Evolutionary conservation across 2,888 invertebrate genomes (phyloP), one percentile per base, ranked within the genome.

Genomic region (Tipula unca): DNA sequence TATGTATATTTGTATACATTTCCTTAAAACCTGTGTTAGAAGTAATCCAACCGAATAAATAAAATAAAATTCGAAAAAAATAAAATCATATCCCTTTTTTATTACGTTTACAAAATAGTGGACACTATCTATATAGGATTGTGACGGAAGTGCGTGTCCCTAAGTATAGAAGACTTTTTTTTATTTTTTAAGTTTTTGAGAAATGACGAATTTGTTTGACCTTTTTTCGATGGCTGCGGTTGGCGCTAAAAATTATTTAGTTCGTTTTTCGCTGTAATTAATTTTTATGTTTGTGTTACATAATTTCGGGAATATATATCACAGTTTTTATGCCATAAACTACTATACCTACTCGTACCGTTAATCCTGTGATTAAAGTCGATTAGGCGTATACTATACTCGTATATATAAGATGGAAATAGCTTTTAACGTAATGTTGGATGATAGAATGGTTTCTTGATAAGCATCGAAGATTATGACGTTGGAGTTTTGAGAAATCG

Each of bases 21-120:
- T 69, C 69, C 69, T 69, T 25, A 25, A 69, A 69, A 69, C 69
- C 69, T 69, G 69, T 69, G 69, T 69, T n/a, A 69, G 69, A 69
- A 69, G 69, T 69, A 69, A 69, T 69, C 69, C 69, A 69, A 69
- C 69, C 69, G 48, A 48, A 48, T 48, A 48, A 48, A 48, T 48
- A 48, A 2, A 39, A 39, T n/a, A n/a, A n/a, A n/a, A n/a, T n/a
- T n/a, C n/a, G n/a, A 39, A 3, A 17, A 48, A 48, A 48, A 69
- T 6, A 69, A 20, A 69, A 69, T 69, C 69, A 25, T 25, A 69
- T 69, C 69, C 69, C 69, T 69, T 69, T 69, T 54, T 25, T 69
- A 25, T 69, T 25, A 25, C 25, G 25, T 69, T 25, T 69, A 69
- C 69, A 25, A n/a, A n/a, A 25, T 69, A 25, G 69, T 69, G 69